Conservation (phyloP, 2,888 invertebrate species). For the Rhingia campestris region DNA sequence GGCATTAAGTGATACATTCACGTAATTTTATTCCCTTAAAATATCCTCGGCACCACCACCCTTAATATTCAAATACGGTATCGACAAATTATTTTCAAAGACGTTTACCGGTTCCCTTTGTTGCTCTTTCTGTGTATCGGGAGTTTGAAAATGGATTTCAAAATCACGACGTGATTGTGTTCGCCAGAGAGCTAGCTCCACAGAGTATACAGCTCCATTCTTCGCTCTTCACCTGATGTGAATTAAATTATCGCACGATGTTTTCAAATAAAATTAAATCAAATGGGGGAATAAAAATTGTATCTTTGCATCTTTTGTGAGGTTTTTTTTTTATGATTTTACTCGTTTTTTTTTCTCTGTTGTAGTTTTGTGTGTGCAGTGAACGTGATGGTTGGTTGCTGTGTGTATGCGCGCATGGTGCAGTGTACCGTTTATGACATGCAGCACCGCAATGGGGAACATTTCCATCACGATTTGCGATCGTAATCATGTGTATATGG, state of each 20-base stretch:
- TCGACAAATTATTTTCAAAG: slow-evolving; percentile 71
- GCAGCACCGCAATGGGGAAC: slow-evolving; percentile 58
- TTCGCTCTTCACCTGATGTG: slow-evolving; percentile 67
- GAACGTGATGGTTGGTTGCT: slow-evolving; percentile 43
- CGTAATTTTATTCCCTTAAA: slow-evolving; percentile 65
- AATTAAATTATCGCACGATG: slow-evolving; percentile 74
- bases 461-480: slow-evolving; percentile 73
- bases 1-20: slow-evolving; percentile 73
- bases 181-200: neutral
- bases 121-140: slow-evolving; percentile 1
- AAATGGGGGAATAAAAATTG: slow-evolving; percentile 60
- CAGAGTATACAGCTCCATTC: slow-evolving; percentile 45
- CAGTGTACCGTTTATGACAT: slow-evolving; percentile 64
- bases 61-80: slow-evolving; percentile 60
- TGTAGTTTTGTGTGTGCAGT: slow-evolving; percentile 26
- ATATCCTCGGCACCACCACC: slow-evolving; percentile 1
- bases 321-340: slow-evolving; percentile 4
- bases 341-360: too few species aligned
- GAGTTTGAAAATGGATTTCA: slow-evolving; percentile 13
- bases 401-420: slow-evolving; percentile 16
- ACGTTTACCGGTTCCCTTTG: slow-evolving; percentile 41
- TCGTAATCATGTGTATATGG: slow-evolving; percentile 65
- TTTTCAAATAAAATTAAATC: slow-evolving; percentile 74
- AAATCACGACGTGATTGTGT: slow-evolving; percentile 71
- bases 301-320: slow-evolving; percentile 35